phyloP scores from a whole-genome alignment of 2,888 invertebrate genomes.

The Strigamia crassipes region DNA sequence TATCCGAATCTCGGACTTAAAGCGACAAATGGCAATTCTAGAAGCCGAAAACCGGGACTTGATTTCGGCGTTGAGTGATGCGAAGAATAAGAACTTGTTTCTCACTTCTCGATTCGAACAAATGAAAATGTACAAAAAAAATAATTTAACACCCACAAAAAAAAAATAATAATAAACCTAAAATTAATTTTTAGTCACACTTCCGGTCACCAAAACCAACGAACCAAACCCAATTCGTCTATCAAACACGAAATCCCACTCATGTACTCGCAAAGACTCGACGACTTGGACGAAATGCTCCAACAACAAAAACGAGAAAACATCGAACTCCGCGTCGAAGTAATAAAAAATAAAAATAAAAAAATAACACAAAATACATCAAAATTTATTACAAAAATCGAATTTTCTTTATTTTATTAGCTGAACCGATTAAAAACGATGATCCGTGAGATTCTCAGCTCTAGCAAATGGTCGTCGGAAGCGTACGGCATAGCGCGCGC shows the following conservation, averaged over 20 bases:
- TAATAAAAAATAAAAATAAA: not conserved
- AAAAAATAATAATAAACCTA: slow-evolving; percentile 43
- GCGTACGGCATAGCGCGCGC: slow-evolving; percentile 35
- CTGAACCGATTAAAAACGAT: slow-evolving; percentile 28
- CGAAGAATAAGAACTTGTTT: slow-evolving; percentile 44
- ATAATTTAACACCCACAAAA: not conserved
- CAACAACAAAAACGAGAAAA: slow-evolving; percentile 46
- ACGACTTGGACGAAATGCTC: slow-evolving; percentile 48
- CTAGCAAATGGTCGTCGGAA: slow-evolving; percentile 44
- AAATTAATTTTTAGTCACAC: slow-evolving; percentile 11
- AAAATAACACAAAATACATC: too few relatives aligned
- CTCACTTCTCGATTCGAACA: slow-evolving; percentile 46
- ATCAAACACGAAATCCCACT: not conserved
- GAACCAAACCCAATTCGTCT: not conserved
- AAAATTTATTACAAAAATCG: too few relatives aligned
- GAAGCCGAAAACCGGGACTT: slow-evolving; percentile 44
- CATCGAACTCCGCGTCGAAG: slow-evolving; percentile 48
- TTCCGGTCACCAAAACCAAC: not conserved
- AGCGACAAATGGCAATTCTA: not conserved
- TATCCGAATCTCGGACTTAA: not conserved
- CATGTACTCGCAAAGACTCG: slow-evolving; percentile 31
- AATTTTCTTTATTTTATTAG: not conserved
- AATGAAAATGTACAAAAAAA: slow-evolving; percentile 46
- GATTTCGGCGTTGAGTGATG: slow-evolving; percentile 47
- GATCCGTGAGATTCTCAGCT: slow-evolving; percentile 47